A percentile compares a stretch with the other conserved stretches of the same genome.
phyloP scores from a whole-genome alignment of 2,888 invertebrate species.

The Rhimphoctona megacephalus region DNA sequence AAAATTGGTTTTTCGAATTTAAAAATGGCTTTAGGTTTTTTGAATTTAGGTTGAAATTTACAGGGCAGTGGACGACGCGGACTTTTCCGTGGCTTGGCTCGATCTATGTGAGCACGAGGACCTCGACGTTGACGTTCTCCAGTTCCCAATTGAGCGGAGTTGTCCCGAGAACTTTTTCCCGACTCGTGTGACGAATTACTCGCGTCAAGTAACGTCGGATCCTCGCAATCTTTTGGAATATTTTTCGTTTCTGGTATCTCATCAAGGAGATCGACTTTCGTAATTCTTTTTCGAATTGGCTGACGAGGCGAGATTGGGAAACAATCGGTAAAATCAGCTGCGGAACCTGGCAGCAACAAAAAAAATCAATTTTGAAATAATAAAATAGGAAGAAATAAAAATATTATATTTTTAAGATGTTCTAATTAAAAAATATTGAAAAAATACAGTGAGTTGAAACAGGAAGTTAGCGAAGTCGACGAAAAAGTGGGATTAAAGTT shows the following conservation, averaged over 20 bases:
- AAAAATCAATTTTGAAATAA: constrained; percentile 12
- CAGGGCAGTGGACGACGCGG: constrained; percentile 81
- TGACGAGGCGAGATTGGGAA: constrained; percentile 82
- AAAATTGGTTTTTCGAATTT: no score
- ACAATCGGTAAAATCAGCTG: constrained; percentile 77
- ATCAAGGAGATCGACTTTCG: constrained; percentile 72
- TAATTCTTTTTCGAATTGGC: constrained; percentile 76
- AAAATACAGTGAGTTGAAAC: no score
- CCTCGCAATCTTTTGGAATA: constrained; percentile 32
- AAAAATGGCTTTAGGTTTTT: background rate
- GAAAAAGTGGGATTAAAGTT: no score
- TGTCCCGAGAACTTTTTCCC: constrained; percentile 61
- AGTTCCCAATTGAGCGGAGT: constrained; percentile 59
- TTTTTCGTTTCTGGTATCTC: constrained; percentile 72
- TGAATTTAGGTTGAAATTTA: constrained; percentile 55
- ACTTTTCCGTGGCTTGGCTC: constrained; percentile 82
- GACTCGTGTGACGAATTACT: constrained; percentile 64
- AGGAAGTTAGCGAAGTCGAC: no score
- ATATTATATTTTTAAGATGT: background rate
- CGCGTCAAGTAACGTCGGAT: constrained; percentile 64
- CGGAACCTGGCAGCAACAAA: constrained; percentile 74
- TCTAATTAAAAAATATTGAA: no score
- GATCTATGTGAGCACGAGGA: constrained; percentile 77
- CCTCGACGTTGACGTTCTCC: constrained; percentile 75
- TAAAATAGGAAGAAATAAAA: background rate